Conservation (phyloP, 2,888 invertebrate genomes). For the Nudaria mundana region DNA sequence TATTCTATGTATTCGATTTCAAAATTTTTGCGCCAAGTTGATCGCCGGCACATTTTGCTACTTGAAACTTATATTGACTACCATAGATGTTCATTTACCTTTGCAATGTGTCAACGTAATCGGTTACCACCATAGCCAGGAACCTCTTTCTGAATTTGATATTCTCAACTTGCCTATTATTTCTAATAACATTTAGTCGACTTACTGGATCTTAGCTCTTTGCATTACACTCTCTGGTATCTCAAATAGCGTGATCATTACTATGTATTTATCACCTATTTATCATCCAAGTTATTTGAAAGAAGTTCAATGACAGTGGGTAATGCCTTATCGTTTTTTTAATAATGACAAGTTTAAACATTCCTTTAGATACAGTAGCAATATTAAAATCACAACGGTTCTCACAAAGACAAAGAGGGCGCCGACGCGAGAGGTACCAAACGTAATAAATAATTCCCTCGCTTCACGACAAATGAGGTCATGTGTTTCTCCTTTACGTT, state of each 20-base stretch:
- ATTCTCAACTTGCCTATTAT: no score
- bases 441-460: constrained; percentile 77
- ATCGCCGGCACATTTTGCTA: no score
- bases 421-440: constrained; percentile 69
- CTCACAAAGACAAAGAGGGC: constrained; percentile 60
- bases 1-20: constrained; percentile 10
- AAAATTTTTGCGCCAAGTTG: no score
- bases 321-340: constrained; percentile 27
- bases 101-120: no score
- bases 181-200: no score
- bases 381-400: constrained; percentile 62
- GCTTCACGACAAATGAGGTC: constrained; percentile 78
- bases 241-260: no score
- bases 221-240: no score
- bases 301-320: constrained; percentile 8
- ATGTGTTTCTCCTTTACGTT: constrained; percentile 78
- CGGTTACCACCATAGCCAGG: no score
- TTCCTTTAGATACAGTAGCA: constrained; percentile 45
- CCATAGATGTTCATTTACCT: no score
- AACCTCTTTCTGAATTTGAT: no score
- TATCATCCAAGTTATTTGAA: neutral
- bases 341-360: constrained; percentile 28
- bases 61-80: no score
- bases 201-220: no score
- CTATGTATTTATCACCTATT: neutral